A percentile compares a stretch with the other conserved stretches of the same genome.
Conservation (phyloP, 2,113 vertebrate genomes). For the Leptodactylus fuscus region DNA sequence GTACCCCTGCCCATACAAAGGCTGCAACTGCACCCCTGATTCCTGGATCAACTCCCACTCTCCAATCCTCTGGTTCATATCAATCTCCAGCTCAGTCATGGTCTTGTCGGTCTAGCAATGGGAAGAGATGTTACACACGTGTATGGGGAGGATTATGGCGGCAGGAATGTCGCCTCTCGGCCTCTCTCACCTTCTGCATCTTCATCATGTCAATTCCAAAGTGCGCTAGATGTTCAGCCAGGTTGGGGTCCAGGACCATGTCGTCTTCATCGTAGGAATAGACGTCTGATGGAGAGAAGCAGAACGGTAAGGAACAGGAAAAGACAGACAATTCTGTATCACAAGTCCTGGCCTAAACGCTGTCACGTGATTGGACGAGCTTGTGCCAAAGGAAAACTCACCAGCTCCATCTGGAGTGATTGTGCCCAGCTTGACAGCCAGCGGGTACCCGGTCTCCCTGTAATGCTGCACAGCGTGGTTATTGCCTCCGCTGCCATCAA, state of each 20-base stretch:
- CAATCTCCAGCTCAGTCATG: conserved; percentile 98
- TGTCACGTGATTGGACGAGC: too few relatives aligned
- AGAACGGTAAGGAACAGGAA: too few relatives aligned
- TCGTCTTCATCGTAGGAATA: conserved; percentile 98
- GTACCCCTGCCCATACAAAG: conserved; percentile 89
- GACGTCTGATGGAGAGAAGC: conserved; percentile 77
- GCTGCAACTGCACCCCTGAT: conserved; percentile 88
- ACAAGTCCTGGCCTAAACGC: too few relatives aligned
- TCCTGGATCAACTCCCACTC: conserved; percentile 99
- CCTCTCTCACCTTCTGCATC: conserved; percentile 90
- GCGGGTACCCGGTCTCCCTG: conserved; percentile 87
- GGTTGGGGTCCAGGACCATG: conserved; percentile 94
- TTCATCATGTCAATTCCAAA: conserved; percentile 99
- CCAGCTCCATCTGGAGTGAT: conserved; percentile 96
- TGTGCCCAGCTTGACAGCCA: conserved; percentile 97
- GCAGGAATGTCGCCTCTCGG: neutral
- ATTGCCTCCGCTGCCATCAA: conserved; percentile 95
- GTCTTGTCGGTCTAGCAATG: conserved; percentile 89
- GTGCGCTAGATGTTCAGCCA: conserved; percentile 93
- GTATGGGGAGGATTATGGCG: neutral
- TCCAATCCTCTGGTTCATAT: conserved; percentile 96
- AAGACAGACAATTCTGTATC: too few relatives aligned
- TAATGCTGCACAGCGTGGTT: conserved; percentile 93
- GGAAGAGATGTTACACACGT: neutral
- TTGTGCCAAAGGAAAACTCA: conserved; percentile 64